Base-by-base conservation (phyloP, 1,140 invertebrate species). In the Leptinotarsa undecemlineata region DNA sequence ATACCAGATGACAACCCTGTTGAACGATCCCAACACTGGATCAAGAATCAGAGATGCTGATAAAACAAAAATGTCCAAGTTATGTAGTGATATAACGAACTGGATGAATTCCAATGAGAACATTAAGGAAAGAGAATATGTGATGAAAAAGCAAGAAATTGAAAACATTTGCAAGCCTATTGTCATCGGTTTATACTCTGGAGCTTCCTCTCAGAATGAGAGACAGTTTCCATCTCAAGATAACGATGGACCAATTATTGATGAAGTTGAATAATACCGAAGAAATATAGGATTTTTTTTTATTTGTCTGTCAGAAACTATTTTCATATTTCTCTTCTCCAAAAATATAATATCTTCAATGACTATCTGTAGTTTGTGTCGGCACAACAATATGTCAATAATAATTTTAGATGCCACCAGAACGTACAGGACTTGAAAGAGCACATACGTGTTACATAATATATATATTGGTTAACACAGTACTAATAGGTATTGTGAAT, bases 81-180 rank as follows among this genome's bases (percentile, higher is more conserved):
- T 90, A 77, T 91, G 90, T 76, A 85, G 89, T 21, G 81, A 83
- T 2, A 84, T 84, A 13, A 77, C 87, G 0, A 83, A 84, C n/a
- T 94, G 93, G 93, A 79, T 94, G 15, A 91, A 92, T 73, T 80
- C 82, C 17, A 92, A 93, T 79, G 86, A 88, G 3, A 82, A 88
- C 13, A 88, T 88, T 21, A 81, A 88, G 4, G 89, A 88, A 78
- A 89, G 90, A 71, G 89, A 91, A 68, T 90, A 88, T 78, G 88
- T 89, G 48, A 83, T 85, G 48, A 88, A 89, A 68, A 86, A 88
- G 81, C 86, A 89, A 57, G 89, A 90, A 74, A 75, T 90, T 1
- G 85, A 89, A 76, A 79, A 79, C 4, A 77, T 84, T 61, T 90
- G 89, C 82, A 86, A 86, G 17, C 84, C 84, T 0, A 84, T 88